Evolutionary conservation across 2,797 vertebrate genomes (phyloP).

Genomic region (Hozukius guyotensis): DNA sequence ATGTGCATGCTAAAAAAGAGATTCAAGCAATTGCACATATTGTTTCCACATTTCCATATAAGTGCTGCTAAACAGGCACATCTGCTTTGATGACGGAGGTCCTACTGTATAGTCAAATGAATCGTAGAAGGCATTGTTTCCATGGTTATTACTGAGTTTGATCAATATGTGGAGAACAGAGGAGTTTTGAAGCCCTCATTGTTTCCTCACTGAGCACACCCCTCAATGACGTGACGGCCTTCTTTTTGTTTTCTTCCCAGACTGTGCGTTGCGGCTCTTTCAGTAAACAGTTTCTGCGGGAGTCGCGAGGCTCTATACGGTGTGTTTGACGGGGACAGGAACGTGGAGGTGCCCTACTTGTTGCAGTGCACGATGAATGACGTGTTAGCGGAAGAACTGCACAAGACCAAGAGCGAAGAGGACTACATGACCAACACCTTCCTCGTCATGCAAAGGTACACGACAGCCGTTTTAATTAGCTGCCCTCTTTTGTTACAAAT

Average conservation of each 20-base stretch:
- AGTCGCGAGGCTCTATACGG: constrained; percentile 95
- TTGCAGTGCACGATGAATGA: constrained; percentile 98
- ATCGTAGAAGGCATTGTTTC: constrained; percentile 2
- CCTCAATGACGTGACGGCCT: background rate
- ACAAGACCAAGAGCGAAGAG: constrained; percentile 93
- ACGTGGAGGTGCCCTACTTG: constrained; percentile 95
- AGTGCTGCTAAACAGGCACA: background rate
- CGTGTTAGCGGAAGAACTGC: constrained; percentile 94
- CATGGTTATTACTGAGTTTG: background rate
- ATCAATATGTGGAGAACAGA: constrained; percentile 4
- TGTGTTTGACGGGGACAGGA: constrained; percentile 97
- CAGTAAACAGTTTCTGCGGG: constrained; percentile 94
- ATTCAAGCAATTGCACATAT: background rate
- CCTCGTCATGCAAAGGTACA: constrained; percentile 95
- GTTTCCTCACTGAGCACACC: constrained; percentile 5
- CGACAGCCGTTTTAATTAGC: background rate
- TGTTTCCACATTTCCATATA: background rate
- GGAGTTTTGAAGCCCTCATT: constrained; percentile 6
- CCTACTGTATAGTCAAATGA: background rate
- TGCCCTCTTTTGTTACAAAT: background rate
- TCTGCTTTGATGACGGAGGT: background rate
- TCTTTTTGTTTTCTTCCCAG: constrained; percentile 68
- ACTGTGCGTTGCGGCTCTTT: constrained; percentile 94
- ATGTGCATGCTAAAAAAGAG: background rate
- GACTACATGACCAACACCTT: constrained; percentile 98